Evolutionary conservation across 2,113 vertebrate species (phyloP), one percentile per base, ranked within the genome.

Genomic region (Phoenicopterus ruber): DNA sequence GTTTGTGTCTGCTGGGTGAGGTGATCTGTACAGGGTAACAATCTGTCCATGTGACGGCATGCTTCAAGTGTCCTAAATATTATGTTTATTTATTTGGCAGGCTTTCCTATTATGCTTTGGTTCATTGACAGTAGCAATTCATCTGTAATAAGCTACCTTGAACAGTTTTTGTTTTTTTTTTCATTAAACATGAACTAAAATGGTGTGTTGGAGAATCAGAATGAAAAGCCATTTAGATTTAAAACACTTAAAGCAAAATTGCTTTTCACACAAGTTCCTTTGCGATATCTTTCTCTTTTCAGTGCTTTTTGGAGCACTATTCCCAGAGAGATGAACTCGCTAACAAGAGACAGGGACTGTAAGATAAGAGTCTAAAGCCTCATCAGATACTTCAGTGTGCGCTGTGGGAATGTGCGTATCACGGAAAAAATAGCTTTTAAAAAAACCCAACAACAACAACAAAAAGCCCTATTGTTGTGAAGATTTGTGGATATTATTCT

Each of bases 401-500:
- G 63, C 82, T 95, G 94, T 95, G 95, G 91, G 92, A 97, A 94
- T 61, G n/a, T 80, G 54, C 1, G 0, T 87, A 91, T 85, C 58
- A 42, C 95, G 94, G 89, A 87, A 94, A 95, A 95, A 91, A 38
- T 49, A 88, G 61, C 63, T 91, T 93, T 81, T 25, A 63, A 90
- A 91, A 73, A 92, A 83, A 62, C 31, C 9, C 17, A 80, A 66
- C 31, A 54, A 5, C 16, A 66, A 12, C 8, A 42, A 67, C 63
- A 85, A 61, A 67, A 34, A 25, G 50, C 17, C 44, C 82, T 76
- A 73, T 89, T 95, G 84, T 96, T 91, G 38, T 91, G 88, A 92
- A 91, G 73, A 91, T 93, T 54, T 94, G 70, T 95, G 82, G 71
- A 80, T 96, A 70, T 96, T 95, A 73, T 90, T 95, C 78, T 95